phyloP scores from a whole-genome alignment of 2,888 invertebrate species.

The Polydrusus tereticollis region DNA sequence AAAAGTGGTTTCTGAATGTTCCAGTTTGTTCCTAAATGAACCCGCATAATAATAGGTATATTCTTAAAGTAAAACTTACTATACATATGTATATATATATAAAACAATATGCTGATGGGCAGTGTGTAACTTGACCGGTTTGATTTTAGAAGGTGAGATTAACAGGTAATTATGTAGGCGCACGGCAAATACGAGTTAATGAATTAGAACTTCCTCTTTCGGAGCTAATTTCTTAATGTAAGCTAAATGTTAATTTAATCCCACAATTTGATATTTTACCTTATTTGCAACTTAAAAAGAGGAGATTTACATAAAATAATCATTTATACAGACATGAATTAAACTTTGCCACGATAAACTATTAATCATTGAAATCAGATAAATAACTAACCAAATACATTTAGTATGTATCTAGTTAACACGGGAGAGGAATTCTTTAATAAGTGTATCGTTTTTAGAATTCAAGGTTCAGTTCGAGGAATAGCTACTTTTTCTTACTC shows the following conservation, averaged over 20 bases:
- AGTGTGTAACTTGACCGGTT: too few relatives aligned
- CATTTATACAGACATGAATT: background rate
- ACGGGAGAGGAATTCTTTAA: slow-evolving; percentile 28
- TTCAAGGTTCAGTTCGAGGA: slow-evolving; percentile 22
- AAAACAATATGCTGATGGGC: too few relatives aligned
- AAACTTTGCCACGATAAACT: background rate
- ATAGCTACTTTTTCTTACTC: slow-evolving; percentile 16
- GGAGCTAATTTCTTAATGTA: background rate
- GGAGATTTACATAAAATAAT: background rate
- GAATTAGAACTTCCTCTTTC: too few relatives aligned
- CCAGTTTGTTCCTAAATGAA: too few relatives aligned
- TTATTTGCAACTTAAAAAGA: background rate
- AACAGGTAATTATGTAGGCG: too few relatives aligned
- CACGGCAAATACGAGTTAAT: too few relatives aligned
- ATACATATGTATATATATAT: too few relatives aligned
- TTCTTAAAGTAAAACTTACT: too few relatives aligned
- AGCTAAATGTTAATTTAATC: background rate
- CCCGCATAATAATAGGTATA: too few relatives aligned
- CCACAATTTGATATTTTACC: background rate
- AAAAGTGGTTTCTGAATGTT: too few relatives aligned
- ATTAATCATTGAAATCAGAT: slow-evolving; percentile 15
- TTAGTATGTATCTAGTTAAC: slow-evolving; percentile 25
- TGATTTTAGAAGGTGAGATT: too few relatives aligned
- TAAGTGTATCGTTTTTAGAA: slow-evolving; percentile 19
- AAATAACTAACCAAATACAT: background rate